Percentiles rank a stretch among this genome's conserved stretches.
These are phyloP conservation scores for Cricetomys ansorgei DNA, from an alignment of 2,113 vertebrate species.

Conservation along the genomic window DNA sequence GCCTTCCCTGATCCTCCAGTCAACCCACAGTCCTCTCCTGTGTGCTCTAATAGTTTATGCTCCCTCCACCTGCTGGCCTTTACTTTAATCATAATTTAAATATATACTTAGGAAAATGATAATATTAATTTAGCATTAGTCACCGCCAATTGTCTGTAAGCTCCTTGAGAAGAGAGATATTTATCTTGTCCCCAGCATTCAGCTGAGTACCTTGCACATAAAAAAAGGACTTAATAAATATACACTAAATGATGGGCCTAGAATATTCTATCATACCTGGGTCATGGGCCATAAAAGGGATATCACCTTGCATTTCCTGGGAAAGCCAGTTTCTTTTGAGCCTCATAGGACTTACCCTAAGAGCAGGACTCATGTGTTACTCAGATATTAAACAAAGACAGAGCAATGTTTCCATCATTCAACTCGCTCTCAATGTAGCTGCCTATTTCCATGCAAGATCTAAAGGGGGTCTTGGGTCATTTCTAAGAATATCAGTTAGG, in stretches of 20 bases:
- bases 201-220: neutral
- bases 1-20: neutral
- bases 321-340: neutral
- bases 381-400: neutral
- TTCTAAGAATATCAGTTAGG: neutral
- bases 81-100: neutral
- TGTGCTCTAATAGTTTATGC: neutral
- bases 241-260: neutral
- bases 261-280: neutral
- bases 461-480: neutral
- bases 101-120: neutral
- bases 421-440: neutral
- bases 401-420: neutral
- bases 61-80: neutral
- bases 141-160: neutral
- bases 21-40: neutral
- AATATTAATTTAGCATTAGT: conserved; percentile 10
- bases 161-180: neutral
- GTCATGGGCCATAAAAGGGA: neutral
- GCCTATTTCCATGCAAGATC: neutral
- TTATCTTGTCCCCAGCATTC: neutral
- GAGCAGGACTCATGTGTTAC: neutral
- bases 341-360: neutral
- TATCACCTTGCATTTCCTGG: neutral
- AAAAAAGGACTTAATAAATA: neutral